Base-by-base conservation (phyloP, 2,113 vertebrate species). In the Speoplatyrhinus poulsoni region DNA sequence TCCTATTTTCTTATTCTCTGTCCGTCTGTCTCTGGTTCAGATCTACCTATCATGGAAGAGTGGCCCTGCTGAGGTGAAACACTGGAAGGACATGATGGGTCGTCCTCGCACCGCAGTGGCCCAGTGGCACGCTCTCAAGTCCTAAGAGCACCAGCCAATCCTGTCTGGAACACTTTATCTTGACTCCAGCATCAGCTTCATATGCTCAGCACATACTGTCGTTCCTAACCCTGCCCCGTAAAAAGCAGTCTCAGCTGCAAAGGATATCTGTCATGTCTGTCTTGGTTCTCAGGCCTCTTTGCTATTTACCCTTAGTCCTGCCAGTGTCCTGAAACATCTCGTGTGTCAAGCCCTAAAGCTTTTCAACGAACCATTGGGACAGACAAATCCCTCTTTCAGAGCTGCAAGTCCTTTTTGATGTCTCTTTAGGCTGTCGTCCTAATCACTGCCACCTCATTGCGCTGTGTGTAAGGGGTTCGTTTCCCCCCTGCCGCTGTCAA, bases 1-100 rank as follows among this genome's bases (percentile, higher is more conserved):
- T 76, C 46, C 66, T 57, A 77, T 9, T 56, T 15, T 55, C 56
- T 41, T 46, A 63, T 33, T 48, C 67, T 12, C 46, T 63, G 7
- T 57, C 10, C 61, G 19, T 60, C 15, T 58, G 17, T 67, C n/a
- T 78, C 48, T 71, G 13, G 64, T 16, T 0, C 88, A 99, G 98
- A 99, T 99, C 85, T 99, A 99, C 90, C 94, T 99, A 81, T 99
- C 98, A 15, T 99, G 98, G 98, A 99, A 99, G 92, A 99, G 98
- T 11, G 98, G 98, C 60, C 96, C 97, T 0, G 97, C 96, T 3
- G 98, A 98, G 85, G 98, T 98, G 69, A 98, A 98, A 82, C 98
- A 99, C 91, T 99, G 98, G 98, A 99, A 99, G 89, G 98, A 99
- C 92, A 99, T 99, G 98, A 98, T 99, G 66, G 94, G 96, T 67